Evolutionary conservation across 2,888 invertebrate genomes (phyloP).

Genomic region (Drosophila meridiana): DNA sequence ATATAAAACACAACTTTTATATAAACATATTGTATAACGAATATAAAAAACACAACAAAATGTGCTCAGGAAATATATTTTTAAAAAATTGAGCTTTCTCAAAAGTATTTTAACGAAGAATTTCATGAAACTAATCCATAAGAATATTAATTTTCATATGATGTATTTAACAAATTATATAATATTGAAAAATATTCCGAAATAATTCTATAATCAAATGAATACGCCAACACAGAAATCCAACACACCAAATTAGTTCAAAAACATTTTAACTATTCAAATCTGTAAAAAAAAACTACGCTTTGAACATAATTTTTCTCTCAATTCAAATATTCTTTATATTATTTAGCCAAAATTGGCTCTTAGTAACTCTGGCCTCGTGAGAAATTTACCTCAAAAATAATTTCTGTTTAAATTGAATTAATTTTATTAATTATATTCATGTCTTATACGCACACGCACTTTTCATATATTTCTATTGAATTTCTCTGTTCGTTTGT

Average conservation of each 20-base stretch:
- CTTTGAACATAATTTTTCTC: neutral
- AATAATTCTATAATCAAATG: neutral
- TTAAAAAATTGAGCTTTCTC: neutral
- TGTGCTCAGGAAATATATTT: neutral
- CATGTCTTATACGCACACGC: neutral
- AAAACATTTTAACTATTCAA: neutral
- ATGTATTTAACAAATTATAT: neutral
- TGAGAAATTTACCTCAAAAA: conserved; percentile 31
- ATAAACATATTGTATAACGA: too few species aligned
- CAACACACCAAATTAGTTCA: too few species aligned
- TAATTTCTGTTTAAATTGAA: neutral
- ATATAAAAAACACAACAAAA: neutral
- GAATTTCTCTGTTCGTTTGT: conserved; percentile 11
- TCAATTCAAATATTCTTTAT: neutral
- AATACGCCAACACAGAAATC: too few species aligned
- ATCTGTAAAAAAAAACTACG: too few species aligned
- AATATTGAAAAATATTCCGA: neutral
- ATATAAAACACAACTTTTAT: too few species aligned
- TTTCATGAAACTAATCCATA: neutral
- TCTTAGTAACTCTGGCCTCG: neutral
- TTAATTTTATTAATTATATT: neutral
- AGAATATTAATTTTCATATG: neutral
- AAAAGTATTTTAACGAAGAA: neutral
- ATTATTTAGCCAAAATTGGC: neutral
- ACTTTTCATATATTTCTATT: conserved; percentile 13